phyloP scores from a whole-genome alignment of 2,888 invertebrate genomes.

The Cyaniris semiargus region DNA sequence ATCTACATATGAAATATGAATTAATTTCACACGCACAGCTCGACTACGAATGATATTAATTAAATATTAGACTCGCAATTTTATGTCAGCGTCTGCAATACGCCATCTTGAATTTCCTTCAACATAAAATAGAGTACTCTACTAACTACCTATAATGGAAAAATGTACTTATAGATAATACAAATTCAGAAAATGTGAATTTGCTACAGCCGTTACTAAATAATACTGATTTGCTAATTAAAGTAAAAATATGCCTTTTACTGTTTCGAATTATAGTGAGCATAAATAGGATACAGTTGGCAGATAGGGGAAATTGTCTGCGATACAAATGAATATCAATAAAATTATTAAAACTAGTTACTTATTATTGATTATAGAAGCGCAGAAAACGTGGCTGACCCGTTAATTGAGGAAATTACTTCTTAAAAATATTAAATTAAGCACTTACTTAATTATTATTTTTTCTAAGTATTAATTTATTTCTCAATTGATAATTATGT shows the following conservation, averaged over 20 bases:
- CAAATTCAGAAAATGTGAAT: no score
- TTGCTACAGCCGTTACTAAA: no score
- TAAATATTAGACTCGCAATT: conserved; percentile 25
- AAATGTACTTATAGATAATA: no score
- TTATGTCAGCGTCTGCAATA: background rate
- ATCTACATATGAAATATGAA: background rate
- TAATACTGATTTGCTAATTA: no score
- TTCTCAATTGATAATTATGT: no score
- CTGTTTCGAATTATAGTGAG: background rate
- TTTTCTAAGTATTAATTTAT: no score
- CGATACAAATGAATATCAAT: background rate
- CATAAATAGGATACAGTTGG: no score
- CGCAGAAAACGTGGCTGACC: background rate
- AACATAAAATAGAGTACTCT: conserved; percentile 10
- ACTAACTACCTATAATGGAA: no score
- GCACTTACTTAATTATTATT: no score
- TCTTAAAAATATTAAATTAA: no score
- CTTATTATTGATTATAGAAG: background rate
- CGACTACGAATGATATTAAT: conserved; percentile 19
- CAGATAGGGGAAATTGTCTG: background rate
- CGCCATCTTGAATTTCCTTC: conserved; percentile 32
- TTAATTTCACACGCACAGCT: conserved; percentile 22
- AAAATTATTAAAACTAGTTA: background rate
- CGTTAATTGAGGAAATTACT: no score
- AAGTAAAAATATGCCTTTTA: no score